Base-by-base conservation (phyloP, 2,888 invertebrate species). In the Halictus ligatus region DNA sequence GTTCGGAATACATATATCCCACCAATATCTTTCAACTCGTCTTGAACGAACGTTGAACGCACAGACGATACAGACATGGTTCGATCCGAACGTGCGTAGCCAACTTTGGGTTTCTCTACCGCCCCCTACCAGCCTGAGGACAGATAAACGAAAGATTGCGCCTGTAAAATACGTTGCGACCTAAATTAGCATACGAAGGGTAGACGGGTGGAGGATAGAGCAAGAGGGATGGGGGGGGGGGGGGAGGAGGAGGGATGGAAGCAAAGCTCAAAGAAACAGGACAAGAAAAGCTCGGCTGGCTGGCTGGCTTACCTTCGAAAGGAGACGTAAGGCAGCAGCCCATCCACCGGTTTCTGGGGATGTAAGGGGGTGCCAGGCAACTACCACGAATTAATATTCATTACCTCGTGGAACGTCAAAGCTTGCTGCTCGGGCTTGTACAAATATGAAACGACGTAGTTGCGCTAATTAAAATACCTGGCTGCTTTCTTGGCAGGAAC, bases 381-480 rank as follows among this genome's bases (percentile, higher is more conserved):
- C 86, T 81, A 75, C 85, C 89, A 89, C 88, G 91, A 93, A 93
- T 93, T 93, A 94, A 93, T 94, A 93, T 94, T 94, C 93, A 94
- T 94, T 92, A 92, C 91, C 88, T 85, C 91, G 89, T 83, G 89
- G 88, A 89, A 82, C 88, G 88, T 88, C 88, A 89, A 87, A 92
- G 93, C 86, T 78, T 87, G 80, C 79, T 71, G 81, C 85, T 85
- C 83, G 85, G 67, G 89, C 80, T 85, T 80, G 86, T 88, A 89
- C 89, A 92, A 92, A 92, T 92, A 93, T 92, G 92, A 92, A 92
- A 93, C 91, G 89, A 91, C 92, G 91, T 92, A 92, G 91, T 92
- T 92, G 92, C 93, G 92, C 92, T 94, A 94, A 94, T 94, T 94
- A 94, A 94, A 93, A 94, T 93, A 92, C 92, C 91, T 92, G 89